These are phyloP conservation scores for Dufourea novaeangliae DNA, from an alignment of 1,140 invertebrate species.

Conservation along the genomic window DNA sequence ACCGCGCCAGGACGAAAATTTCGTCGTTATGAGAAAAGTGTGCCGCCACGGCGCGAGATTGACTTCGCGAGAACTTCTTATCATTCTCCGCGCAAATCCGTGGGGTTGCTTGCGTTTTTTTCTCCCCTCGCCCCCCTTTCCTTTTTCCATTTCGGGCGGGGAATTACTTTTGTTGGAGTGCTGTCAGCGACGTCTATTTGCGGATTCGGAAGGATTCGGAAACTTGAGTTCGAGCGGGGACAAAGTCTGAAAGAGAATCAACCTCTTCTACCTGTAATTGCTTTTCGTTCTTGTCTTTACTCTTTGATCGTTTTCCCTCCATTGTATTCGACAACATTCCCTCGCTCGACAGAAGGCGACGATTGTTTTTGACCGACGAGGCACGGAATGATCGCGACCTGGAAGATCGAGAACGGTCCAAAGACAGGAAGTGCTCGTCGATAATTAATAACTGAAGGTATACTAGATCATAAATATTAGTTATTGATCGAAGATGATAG, in stretches of 20 bases:
- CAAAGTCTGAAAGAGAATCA: conserved; percentile 38
- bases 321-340: not conserved
- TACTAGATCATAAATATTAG: too few species aligned
- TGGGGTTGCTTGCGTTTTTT: not conserved
- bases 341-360: not conserved
- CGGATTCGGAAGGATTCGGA: conserved; percentile 34
- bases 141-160: conserved; percentile 21
- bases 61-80: conserved; percentile 56
- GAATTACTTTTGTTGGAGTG: conserved; percentile 44
- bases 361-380: not conserved
- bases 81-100: conserved; percentile 41
- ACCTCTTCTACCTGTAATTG: conserved; percentile 18
- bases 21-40: conserved; percentile 11
- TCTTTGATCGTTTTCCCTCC: conserved; percentile 2
- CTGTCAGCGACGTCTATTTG: conserved; percentile 47
- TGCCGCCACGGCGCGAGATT: conserved; percentile 46
- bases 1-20: conserved; percentile 34
- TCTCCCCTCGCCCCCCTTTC: not conserved
- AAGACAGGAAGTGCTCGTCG: too few species aligned
- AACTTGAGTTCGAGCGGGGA: conserved; percentile 23
- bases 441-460: too few species aligned
- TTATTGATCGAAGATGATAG: too few species aligned
- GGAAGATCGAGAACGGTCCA: not conserved
- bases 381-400: not conserved
- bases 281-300: conserved; percentile 34